These are phyloP conservation scores for Naja naja DNA, from an alignment of 2,113 vertebrate genomes.

Conservation along the genomic window DNA sequence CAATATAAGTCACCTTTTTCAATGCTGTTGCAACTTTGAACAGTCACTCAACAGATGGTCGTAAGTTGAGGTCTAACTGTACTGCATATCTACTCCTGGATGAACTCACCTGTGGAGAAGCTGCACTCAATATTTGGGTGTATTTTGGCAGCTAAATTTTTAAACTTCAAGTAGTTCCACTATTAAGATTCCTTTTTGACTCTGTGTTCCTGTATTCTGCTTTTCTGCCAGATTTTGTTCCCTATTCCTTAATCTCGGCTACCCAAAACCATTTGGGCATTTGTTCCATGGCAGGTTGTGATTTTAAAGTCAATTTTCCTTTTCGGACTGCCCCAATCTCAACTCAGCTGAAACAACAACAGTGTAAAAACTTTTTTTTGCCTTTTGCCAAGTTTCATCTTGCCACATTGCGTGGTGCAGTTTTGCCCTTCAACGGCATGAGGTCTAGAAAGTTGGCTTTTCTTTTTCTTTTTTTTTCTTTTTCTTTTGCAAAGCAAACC, in stretches of 20 bases:
- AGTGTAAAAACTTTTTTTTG: not conserved
- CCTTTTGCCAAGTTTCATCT: not conserved
- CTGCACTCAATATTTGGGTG: not conserved
- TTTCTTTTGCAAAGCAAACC: not conserved
- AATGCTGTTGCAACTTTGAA: no score
- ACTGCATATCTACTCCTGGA: not conserved
- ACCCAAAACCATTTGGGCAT: not conserved
- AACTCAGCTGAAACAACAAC: not conserved
- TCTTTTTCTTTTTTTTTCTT: not conserved
- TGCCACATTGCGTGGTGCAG: not conserved
- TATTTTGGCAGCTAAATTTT: not conserved
- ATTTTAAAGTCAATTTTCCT: not conserved
- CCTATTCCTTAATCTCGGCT: not conserved
- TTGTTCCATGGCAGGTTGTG: not conserved
- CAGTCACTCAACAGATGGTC: no score
- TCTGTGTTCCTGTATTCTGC: not conserved
- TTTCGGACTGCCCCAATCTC: not conserved
- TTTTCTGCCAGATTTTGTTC: not conserved
- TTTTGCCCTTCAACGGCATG: not conserved
- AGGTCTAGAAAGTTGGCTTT: not conserved
- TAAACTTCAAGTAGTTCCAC: not conserved
- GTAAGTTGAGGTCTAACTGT: not conserved
- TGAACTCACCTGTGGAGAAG: not conserved
- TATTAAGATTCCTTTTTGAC: not conserved
- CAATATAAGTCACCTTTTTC: no score